Conservation (phyloP, 2,888 invertebrate genomes). For the Alitta virens region DNA sequence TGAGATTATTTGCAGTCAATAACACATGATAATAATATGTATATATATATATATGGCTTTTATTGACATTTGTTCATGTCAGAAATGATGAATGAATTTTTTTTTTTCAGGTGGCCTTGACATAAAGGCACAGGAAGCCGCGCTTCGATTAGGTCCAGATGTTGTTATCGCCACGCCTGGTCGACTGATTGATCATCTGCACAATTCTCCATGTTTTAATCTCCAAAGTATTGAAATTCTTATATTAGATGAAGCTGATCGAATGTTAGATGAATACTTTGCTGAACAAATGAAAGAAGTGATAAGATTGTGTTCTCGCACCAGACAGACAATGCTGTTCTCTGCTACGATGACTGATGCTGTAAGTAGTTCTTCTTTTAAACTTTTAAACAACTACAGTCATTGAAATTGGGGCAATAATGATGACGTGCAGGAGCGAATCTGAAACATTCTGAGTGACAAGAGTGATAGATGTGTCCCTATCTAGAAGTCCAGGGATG, state of each 20-base stretch:
- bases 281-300: slow-evolving; percentile 99
- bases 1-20: too few relatives aligned
- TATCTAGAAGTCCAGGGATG: too few relatives aligned
- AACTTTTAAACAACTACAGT: too few relatives aligned
- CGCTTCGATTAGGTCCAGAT: slow-evolving; percentile 81
- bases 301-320: slow-evolving; percentile 84
- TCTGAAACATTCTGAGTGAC: too few relatives aligned
- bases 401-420: too few relatives aligned
- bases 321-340: slow-evolving; percentile 93
- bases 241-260: slow-evolving; percentile 76
- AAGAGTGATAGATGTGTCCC: too few relatives aligned
- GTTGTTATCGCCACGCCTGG: slow-evolving; percentile 98
- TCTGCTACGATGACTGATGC: slow-evolving; percentile 99
- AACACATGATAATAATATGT: too few relatives aligned
- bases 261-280: slow-evolving; percentile 97
- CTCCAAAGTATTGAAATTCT: slow-evolving; percentile 84
- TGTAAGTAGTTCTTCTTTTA: too few relatives aligned
- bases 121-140: slow-evolving; percentile 61
- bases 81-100: neutral
- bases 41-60: too few relatives aligned
- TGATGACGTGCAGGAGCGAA: too few relatives aligned
- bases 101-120: slow-evolving; percentile 59
- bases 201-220: slow-evolving; percentile 87
- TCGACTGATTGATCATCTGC: slow-evolving; percentile 92
- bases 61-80: too few relatives aligned